Evolutionary conservation across 2,113 vertebrate genomes (phyloP), one percentile per base, ranked within the genome.

Genomic region (Sciurus niger): DNA sequence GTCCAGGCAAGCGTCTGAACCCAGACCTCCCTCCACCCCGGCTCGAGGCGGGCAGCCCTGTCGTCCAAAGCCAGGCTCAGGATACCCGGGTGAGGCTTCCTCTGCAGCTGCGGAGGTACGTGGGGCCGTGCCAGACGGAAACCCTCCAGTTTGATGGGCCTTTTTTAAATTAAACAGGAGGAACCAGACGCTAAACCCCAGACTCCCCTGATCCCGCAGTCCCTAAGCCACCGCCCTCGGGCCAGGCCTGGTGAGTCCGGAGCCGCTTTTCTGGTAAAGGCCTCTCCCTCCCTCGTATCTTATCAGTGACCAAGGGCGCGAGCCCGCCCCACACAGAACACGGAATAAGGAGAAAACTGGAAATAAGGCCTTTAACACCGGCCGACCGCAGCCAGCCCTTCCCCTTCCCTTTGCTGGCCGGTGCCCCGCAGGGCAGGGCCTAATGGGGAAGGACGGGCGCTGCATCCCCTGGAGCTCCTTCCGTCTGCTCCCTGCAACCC

Each of bases 1-100:
- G 6, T 10, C 11, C 68, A 24, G 8, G 30, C 20, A 48, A 37
- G 24, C 12, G 0, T 17, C 82, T 17, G 37, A 67, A 70, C 4
- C 28, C 13, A 22, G 0, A 12, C n/a, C 4, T 51, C 67, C 67
- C 30, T 68, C 25, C 89, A 28, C 1, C 30, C 74, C 32, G 0
- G 53, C 5, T 25, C 0, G 0, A 2, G 3, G 10, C 2, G 8
- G 4, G 10, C 40, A 40, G 11, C 0, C 63, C 14, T 55, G 88
- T 30, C 18, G 40, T n/a, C 48, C 12, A 20, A 3, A 43, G 17
- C 53, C 37, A 18, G 13, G 30, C 58, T 24, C 4, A 12, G 24
- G 6, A 8, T 7, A 13, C 48, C 40, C 51, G 48, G 7, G 0
- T 2, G 1, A 0, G 43, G 25, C 48, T 67, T 8, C 4, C 7